Evolutionary conservation across 2,797 vertebrate species (phyloP).

Genomic region (Platalea minor): DNA sequence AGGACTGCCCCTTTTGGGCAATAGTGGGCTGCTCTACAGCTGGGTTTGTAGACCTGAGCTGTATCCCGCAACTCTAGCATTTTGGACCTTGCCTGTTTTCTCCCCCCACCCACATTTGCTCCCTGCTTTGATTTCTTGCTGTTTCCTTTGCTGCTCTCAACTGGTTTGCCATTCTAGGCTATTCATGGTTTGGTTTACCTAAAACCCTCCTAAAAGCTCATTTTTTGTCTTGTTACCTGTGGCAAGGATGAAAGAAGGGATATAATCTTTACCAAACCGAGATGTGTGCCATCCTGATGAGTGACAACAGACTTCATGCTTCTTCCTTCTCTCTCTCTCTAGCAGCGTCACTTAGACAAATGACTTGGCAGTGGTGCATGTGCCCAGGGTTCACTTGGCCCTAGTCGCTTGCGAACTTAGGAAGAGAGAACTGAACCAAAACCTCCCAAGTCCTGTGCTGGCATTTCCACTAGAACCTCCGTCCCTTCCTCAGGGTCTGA

Average conservation of each 20-base stretch:
- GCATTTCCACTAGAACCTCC: not conserved
- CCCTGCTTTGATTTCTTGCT: not conserved
- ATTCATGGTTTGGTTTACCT: not conserved
- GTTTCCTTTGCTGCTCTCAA: not conserved
- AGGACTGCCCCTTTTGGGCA: not conserved
- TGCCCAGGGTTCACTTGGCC: not conserved
- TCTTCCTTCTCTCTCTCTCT: not conserved
- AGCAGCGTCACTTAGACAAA: not conserved
- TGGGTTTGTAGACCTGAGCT: not conserved
- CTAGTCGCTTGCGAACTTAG: not conserved
- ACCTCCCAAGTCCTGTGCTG: not conserved
- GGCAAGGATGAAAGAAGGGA: not conserved
- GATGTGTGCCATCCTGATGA: not conserved
- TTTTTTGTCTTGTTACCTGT: not conserved
- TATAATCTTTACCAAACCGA: not conserved
- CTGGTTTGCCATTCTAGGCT: not conserved
- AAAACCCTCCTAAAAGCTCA: not conserved
- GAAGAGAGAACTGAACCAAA: not conserved
- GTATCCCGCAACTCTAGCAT: not conserved
- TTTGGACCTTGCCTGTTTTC: not conserved
- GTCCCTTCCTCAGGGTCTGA: not conserved
- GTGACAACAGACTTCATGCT: not conserved
- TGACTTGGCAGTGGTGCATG: not conserved
- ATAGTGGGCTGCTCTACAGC: not conserved
- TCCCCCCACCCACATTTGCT: accelerated